These are phyloP conservation scores for Alsophila aescularia DNA, from an alignment of 2,888 invertebrate species.

Conservation along the genomic window DNA sequence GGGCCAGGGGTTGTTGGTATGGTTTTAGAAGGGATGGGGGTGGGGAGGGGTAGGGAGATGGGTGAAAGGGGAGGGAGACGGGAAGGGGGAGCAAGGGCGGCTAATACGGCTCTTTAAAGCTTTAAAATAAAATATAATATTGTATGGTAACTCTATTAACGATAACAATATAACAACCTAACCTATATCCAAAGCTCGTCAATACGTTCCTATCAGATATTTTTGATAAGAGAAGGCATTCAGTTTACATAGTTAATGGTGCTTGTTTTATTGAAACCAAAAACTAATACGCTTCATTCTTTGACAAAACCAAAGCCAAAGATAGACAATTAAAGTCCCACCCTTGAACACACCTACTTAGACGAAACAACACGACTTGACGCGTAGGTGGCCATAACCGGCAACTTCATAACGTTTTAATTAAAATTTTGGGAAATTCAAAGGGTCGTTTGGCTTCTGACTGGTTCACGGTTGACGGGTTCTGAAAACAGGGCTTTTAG, in stretches of 20 bases:
- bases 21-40: no score
- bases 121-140: no score
- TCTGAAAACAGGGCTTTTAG: conserved; percentile 47
- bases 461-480: conserved; percentile 63
- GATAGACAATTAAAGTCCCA: conserved; percentile 13
- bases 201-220: no score
- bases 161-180: not conserved
- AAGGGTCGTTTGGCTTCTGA: conserved; percentile 68
- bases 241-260: not conserved
- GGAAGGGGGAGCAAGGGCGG: no score
- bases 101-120: no score
- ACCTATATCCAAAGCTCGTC: no score
- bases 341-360: conserved; percentile 33
- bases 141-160: no score
- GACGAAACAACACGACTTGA: conserved; percentile 46
- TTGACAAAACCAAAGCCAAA: not conserved
- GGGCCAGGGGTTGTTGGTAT: no score
- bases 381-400: conserved; percentile 43
- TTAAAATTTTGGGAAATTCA: conserved; percentile 70
- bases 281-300: not conserved
- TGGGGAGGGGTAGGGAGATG: no score
- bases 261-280: not conserved
- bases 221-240: not conserved
- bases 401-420: conserved; percentile 67
- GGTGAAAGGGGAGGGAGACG: no score